Evolutionary conservation across 2,888 invertebrate species (phyloP), one percentile per base, ranked within the genome.

Genomic region (Drosophila acutilabella): DNA sequence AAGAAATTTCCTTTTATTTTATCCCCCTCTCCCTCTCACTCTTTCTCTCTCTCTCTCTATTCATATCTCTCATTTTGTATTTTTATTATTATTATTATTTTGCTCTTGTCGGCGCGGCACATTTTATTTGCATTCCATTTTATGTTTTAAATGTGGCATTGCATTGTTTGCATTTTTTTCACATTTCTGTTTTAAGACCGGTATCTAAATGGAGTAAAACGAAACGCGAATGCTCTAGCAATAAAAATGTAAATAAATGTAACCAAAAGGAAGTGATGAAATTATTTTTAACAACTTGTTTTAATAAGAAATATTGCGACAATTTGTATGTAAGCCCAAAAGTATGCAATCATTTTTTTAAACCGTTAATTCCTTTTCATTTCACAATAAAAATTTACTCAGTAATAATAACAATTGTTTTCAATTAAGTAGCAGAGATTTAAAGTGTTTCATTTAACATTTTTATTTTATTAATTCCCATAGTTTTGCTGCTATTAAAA

Each of bases 41-140:
- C 13, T 40, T 10, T 30, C 30, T 3, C 18, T 41, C 26, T 10
- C 10, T 33, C 13, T 30, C 10, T 56, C 10, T 33, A 23, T 45
- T 13, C 10, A 23, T 23, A 2, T 14, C 50, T 65, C 13, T 3
- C 33, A 4, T 40, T 48, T 18, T 11, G 30, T 30, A 30, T 30
- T 30, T 30, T 30, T 30, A 30, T 33, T 30, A 30, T 44, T 57
- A 64, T 36, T 62, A 54, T 44, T 73, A 33, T 64, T 59, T 61
- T 45, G 44, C 62, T 66, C 64, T 59, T 62, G 66, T 64, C 61
- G 45, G 48, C 50, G 45, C 50, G 45, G 64, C 71, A 53, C 59
- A 71, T 71, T 74, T 74, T 74, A 77, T 69, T 76, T 77, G 60
- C 69, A 69, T 76, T 77, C 40, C 64, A 72, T 77, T 69, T 77